Evolutionary conservation across 2,888 invertebrate genomes (phyloP), one percentile per base, ranked within the genome.

Genomic region (Drosophila mayaguana): DNA sequence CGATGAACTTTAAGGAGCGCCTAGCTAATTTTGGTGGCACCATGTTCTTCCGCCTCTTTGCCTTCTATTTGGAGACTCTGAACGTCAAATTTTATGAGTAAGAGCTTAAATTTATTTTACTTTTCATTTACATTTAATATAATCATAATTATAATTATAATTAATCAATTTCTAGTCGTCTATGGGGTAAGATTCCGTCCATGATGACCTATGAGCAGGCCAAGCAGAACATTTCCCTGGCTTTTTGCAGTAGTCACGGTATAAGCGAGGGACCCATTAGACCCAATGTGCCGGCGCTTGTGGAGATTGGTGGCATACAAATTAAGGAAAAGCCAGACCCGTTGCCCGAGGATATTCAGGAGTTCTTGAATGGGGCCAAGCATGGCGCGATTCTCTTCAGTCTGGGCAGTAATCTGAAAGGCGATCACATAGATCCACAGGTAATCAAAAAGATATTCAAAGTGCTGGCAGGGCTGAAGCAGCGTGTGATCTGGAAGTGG

Each of bases 401-500:
- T 68, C 86, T 94, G 75, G 94, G 94, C 2, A 92, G 93, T 1
- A 93, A 93, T 62, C 72, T 93, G 0, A 87, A 91, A 50, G 91
- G 92, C n/a, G 77, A 90, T 1, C 75, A 89, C 11, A 88, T 96
- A 65, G 93, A 94, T 0, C 80, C 87, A 0, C 93, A 94, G 2
- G 94, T 93, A 70, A 92, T 93, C 25, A 88, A 93, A 25, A 93
- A 92, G 1, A 93, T 96, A 38, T 90, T 94, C 12, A 94, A 94
- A 57, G 94, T 94, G 3, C 94, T 96, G 54, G 92, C 94, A 2
- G 93, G 93, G 65, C 80, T 96, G 0, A 95, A 95, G 72, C 94
- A 95, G 72, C 94, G 93, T 3, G 94, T 96, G 0, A 83, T 96
- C 16, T 96, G 95, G 95, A 96, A 96, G 92, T 96, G 95, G 95